A percentile compares a stretch with the other conserved stretches of the same genome.
phyloP scores from a whole-genome alignment of 2,113 vertebrate species.

The Periophthalmus modestus region DNA sequence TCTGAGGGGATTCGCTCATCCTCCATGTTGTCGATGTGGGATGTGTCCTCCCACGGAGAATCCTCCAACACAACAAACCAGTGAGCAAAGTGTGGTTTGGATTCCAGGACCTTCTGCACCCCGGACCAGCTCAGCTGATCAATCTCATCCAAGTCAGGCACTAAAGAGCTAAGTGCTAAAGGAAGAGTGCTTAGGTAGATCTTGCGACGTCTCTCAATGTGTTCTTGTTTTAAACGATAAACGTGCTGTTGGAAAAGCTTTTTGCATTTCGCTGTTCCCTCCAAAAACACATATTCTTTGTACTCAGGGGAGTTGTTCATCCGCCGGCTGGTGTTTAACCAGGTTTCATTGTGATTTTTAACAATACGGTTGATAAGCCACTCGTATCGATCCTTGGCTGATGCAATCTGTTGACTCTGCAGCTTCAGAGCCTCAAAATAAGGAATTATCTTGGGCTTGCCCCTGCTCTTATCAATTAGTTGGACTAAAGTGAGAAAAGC shows the following conservation, averaged over 20 bases:
- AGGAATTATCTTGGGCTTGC: conserved; percentile 93
- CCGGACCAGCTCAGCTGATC: conserved; percentile 88
- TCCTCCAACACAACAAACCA: conserved; percentile 97
- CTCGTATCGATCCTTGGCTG: conserved; percentile 94
- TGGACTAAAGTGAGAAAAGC: conserved; percentile 94
- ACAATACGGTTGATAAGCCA: conserved; percentile 93
- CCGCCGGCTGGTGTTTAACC: conserved; percentile 82
- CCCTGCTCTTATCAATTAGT: conserved; percentile 88
- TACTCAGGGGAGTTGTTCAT: conserved; percentile 90
- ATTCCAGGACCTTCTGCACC: conserved; percentile 89
- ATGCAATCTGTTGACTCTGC: conserved; percentile 95
- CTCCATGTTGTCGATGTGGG: conserved; percentile 88
- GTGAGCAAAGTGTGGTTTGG: conserved; percentile 88
- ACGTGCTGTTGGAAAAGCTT: conserved; percentile 94
- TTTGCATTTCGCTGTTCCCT: conserved; percentile 93
- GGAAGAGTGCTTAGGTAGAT: conserved; percentile 87
- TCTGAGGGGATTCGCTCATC: conserved; percentile 92
- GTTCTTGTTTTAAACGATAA: conserved; percentile 91
- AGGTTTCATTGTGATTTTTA: conserved; percentile 91
- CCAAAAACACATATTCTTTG: conserved; percentile 94
- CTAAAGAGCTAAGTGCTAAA: conserved; percentile 86
- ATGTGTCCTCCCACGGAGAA: conserved; percentile 90
- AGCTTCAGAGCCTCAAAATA: conserved; percentile 97
- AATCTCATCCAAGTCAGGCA: conserved; percentile 91
- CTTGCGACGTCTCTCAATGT: conserved; percentile 88